Percentiles rank a stretch among this genome's conserved stretches.
Conservation (phyloP, 2,113 vertebrate genomes). For the Gallinago undulata region DNA sequence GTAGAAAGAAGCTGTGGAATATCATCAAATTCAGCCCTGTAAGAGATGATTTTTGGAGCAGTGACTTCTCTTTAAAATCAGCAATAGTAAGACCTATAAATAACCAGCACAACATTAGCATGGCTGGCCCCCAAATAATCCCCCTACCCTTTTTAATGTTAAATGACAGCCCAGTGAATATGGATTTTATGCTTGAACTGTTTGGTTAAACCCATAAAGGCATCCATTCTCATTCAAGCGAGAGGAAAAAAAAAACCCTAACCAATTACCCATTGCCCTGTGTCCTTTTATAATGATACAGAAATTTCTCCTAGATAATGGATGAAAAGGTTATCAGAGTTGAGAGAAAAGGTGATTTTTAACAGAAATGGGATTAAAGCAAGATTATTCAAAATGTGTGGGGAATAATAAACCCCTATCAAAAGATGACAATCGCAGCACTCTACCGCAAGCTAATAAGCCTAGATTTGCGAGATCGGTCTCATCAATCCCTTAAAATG, state of each 20-base stretch:
- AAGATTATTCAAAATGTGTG: constrained; percentile 50
- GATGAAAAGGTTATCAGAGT: constrained; percentile 68
- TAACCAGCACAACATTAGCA: constrained; percentile 32
- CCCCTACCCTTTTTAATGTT: constrained; percentile 56
- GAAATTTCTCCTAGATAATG: constrained; percentile 70
- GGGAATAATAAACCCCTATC: constrained; percentile 49
- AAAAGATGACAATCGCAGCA: not conserved
- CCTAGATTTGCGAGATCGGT: not conserved
- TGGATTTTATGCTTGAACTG: constrained; percentile 72
- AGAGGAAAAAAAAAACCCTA: constrained; percentile 14
- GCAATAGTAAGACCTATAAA: constrained; percentile 46
- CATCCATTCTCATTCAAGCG: constrained; percentile 61
- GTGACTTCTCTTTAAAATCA: constrained; percentile 32
- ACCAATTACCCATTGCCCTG: constrained; percentile 70
- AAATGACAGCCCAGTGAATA: constrained; percentile 66
- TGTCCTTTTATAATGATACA: constrained; percentile 69
- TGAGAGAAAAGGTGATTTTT: constrained; percentile 69
- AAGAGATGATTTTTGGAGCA: not conserved
- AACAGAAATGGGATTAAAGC: constrained; percentile 62
- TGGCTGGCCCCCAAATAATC: constrained; percentile 48
- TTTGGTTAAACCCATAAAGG: constrained; percentile 67
- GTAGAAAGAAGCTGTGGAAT: not conserved
- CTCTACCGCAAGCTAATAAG: not conserved
- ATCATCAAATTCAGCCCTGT: not conserved
- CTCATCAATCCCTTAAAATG: not conserved